Conservation (phyloP, 2,888 invertebrate genomes). For the Arge pagana region DNA sequence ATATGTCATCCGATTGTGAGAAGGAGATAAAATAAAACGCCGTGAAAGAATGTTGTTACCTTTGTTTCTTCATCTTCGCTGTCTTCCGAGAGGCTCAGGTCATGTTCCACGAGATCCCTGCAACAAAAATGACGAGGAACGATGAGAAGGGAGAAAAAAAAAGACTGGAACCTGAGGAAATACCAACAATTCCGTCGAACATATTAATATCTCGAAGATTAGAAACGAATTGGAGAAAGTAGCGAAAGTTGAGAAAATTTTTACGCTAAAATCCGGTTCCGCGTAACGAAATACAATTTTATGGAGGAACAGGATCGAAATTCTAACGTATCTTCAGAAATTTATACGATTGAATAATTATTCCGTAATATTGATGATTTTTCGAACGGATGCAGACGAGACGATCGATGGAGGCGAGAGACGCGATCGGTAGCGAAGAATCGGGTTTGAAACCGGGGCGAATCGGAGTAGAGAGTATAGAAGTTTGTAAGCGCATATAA, state of each 20-base stretch:
- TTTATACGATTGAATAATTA: too few relatives aligned
- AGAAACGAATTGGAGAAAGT: too few relatives aligned
- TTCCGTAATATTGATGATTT: too few relatives aligned
- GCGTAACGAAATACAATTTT: too few relatives aligned
- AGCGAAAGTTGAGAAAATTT: not conserved
- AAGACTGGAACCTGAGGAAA: too few relatives aligned
- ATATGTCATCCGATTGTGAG: too few relatives aligned
- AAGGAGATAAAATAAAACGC: too few relatives aligned
- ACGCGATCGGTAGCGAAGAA: conserved; percentile 1
- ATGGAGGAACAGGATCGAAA: too few relatives aligned
- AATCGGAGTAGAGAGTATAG: not conserved
- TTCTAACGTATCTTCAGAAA: too few relatives aligned
- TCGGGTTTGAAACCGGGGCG: not conserved
- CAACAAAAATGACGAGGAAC: conserved; percentile 50
- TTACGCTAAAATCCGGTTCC: not conserved
- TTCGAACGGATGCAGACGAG: too few relatives aligned
- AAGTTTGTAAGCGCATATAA: not conserved
- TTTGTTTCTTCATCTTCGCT: conserved; percentile 73
- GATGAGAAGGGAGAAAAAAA: not conserved
- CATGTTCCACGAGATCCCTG: conserved; percentile 65
- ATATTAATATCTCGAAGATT: too few relatives aligned
- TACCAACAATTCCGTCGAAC: not conserved
- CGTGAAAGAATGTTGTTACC: too few relatives aligned
- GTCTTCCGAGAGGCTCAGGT: conserved; percentile 75
- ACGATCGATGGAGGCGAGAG: not conserved